phyloP scores from a whole-genome alignment of 2,797 vertebrate species.

The Potorous gilbertii region DNA sequence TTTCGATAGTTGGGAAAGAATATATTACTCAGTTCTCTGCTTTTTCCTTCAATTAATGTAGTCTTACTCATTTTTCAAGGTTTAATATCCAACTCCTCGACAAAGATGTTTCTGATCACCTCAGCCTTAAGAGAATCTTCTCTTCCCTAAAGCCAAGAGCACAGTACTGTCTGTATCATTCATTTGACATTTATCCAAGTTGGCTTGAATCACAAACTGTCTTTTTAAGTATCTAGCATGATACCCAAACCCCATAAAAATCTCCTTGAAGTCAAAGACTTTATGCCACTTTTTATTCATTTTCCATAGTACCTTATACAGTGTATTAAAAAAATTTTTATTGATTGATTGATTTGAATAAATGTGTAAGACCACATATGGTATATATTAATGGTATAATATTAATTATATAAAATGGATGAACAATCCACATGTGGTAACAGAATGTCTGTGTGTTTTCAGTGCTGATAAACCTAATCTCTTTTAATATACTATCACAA shows the following conservation, averaged over 20 bases:
- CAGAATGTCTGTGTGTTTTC: not conserved
- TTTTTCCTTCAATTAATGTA: not conserved
- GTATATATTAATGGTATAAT: not conserved
- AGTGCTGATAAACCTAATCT: not conserved
- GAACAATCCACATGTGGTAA: not conserved
- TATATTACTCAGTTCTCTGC: not conserved
- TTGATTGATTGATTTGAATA: not conserved
- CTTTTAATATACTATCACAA: not conserved
- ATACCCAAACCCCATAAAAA: not conserved
- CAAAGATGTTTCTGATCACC: not conserved
- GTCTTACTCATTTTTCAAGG: not conserved
- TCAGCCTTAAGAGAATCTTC: not conserved
- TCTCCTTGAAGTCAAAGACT: not conserved
- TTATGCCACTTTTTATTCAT: not conserved
- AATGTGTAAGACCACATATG: not conserved
- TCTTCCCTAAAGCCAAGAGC: not conserved
- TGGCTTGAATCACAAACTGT: not conserved
- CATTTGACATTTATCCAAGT: not conserved
- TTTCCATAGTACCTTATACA: not conserved
- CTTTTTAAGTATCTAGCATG: not conserved
- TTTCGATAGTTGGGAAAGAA: not conserved
- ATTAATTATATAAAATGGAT: not conserved
- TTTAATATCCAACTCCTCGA: not conserved
- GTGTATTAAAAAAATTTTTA: not conserved
- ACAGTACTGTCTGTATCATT: not conserved